Conservation (phyloP, 2,888 invertebrate species). For the Gandaritis pyraliata region DNA sequence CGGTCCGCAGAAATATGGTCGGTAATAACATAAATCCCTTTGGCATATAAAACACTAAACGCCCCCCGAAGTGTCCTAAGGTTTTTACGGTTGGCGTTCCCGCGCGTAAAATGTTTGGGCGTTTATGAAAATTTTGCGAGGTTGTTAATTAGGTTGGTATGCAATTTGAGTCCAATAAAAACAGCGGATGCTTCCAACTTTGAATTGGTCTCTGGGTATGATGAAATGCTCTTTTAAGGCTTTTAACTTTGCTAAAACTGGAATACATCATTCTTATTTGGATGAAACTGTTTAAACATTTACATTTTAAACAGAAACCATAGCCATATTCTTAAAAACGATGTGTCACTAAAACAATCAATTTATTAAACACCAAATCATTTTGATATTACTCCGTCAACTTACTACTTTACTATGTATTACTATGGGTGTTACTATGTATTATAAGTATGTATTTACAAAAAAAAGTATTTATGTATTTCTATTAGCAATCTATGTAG, state of each 20-base stretch:
- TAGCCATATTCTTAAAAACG: too few relatives aligned
- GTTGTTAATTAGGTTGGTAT: slow-evolving; percentile 50
- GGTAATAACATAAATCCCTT: slow-evolving; percentile 85
- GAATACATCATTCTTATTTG: not conserved
- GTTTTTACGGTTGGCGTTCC: slow-evolving; percentile 68
- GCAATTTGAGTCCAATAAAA: slow-evolving; percentile 43
- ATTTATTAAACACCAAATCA: too few relatives aligned
- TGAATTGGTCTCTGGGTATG: slow-evolving; percentile 21
- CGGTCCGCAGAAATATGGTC: slow-evolving; percentile 83
- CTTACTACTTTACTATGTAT: too few relatives aligned
- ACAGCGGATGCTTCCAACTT: slow-evolving; percentile 34
- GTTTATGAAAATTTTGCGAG: slow-evolving; percentile 64
- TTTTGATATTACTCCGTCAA: too few relatives aligned
- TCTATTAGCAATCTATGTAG: too few relatives aligned
- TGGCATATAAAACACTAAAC: slow-evolving; percentile 85
- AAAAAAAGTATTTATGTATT: too few relatives aligned
- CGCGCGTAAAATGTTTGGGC: slow-evolving; percentile 59
- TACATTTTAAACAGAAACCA: too few relatives aligned
- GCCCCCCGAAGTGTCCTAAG: slow-evolving; percentile 76
- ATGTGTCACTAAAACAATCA: too few relatives aligned
- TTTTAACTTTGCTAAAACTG: not conserved
- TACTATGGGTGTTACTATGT: too few relatives aligned
- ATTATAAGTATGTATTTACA: too few relatives aligned
- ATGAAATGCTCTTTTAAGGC: slow-evolving; percentile 9
- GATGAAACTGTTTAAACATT: too few relatives aligned